Base-by-base conservation (phyloP, 1,140 invertebrate genomes). In the Saxidomus purpurata region DNA sequence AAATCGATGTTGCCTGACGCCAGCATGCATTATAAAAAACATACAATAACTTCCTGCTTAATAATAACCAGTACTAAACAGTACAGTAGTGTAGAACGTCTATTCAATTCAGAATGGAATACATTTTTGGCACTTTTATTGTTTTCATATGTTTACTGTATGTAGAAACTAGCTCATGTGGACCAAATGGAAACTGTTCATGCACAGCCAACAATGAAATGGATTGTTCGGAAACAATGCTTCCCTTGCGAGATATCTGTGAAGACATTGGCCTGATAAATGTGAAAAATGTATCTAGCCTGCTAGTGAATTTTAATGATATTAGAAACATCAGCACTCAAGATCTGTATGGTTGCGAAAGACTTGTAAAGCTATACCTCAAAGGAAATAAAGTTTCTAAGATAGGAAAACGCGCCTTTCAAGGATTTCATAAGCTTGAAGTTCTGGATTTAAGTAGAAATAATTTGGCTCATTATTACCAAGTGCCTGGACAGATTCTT, bases 281-380 rank as follows among this genome's bases (percentile, higher is more conserved):
- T 3, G 9, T 3, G 4, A 22, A 22, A 4, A 40, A 34, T 6
- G 22, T 40, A 31, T 17, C 63, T 6, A 40, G 38, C n/a, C 36
- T 74, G 36, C 19, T 13, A 22, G 15, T 74, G 22, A 22, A 55
- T 22, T 3, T 4, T 4, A 55, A 55, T 19, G 22, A 22, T 4
- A 22, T 22, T 22, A 9, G n/a, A 40, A 31, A 40, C n/a, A 40
- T 74, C n/a, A 6, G 19, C n/a, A 40, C 1, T 40, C 0, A 55
- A 77, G 86, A 55, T 69, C 34, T 87, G 0, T 28, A 79, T 77
- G 79, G 90, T 55, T 71, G 69, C 79, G 74, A 84, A 19, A 36
- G 38, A 28, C 25, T 91, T 77, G 3, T 49, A 43, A 43, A 67
- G 19, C n/a, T 90, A 67, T 31, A 86, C 59, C 19, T 90, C 13